Conservation (phyloP, 2,113 vertebrate genomes). For the Eublepharis macularius region DNA sequence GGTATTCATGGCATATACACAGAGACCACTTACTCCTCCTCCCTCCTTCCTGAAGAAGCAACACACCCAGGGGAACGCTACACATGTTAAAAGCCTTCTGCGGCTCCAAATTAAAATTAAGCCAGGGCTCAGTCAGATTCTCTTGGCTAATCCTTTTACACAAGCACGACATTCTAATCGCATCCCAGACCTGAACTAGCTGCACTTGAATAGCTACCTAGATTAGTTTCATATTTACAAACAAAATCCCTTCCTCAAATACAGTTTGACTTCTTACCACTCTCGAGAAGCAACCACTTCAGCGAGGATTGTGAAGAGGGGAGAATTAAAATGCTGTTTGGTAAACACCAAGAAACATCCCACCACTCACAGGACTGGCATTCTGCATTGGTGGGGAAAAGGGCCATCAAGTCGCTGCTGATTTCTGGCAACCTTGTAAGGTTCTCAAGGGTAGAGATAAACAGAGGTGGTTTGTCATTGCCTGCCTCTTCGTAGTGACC, state of each 20-base stretch:
- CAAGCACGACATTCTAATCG: slow-evolving; percentile 58
- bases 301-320: not conserved
- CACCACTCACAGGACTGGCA: no score
- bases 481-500: no score
- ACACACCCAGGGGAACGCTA: not conserved
- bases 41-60: accelerated
- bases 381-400: no score
- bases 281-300: not conserved
- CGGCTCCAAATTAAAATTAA: slow-evolving; percentile 36
- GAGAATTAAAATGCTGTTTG: not conserved
- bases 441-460: no score
- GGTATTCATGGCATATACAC: not conserved
- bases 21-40: accelerated
- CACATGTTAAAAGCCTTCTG: not conserved
- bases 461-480: no score
- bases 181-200: slow-evolving; percentile 38
- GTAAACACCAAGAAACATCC: not conserved
- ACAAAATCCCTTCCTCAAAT: slow-evolving; percentile 48
- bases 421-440: no score
- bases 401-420: no score
- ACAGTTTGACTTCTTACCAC: not conserved
- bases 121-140: slow-evolving; percentile 15
- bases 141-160: slow-evolving; percentile 50
- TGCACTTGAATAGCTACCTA: slow-evolving; percentile 54
- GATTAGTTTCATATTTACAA: slow-evolving; percentile 58